These are phyloP conservation scores for Cheirogaleus medius DNA, from an alignment of 2,113 vertebrate genomes.

Conservation along the genomic window DNA sequence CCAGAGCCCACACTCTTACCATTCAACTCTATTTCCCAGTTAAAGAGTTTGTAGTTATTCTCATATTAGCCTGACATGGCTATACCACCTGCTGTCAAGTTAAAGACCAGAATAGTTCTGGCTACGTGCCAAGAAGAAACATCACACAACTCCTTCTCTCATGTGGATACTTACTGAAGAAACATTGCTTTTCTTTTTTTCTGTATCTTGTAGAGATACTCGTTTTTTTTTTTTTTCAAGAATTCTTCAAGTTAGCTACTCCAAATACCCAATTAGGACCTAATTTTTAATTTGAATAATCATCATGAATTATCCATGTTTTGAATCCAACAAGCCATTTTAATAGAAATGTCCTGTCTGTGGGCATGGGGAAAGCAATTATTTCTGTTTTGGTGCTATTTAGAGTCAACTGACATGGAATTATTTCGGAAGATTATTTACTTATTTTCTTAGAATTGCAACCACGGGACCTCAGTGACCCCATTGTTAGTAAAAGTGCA, in stretches of 20 bases:
- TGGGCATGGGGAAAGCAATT: not conserved
- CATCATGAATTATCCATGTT: not conserved
- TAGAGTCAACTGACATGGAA: not conserved
- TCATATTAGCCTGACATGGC: not conserved
- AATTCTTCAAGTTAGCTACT: constrained; percentile 10
- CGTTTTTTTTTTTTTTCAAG: not conserved
- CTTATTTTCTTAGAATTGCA: constrained; percentile 18
- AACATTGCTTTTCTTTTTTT: not conserved
- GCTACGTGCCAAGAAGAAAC: not conserved
- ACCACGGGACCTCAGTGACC: not conserved
- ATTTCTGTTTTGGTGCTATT: not conserved
- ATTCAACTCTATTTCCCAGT: not conserved
- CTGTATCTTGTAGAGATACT: not conserved
- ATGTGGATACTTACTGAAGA: not conserved
- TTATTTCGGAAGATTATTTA: not conserved
- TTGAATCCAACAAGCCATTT: constrained; percentile 50
- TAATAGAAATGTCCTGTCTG: not conserved
- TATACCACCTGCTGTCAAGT: not conserved
- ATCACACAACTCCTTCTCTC: not conserved
- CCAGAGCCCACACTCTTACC: not conserved
- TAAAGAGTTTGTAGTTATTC: not conserved
- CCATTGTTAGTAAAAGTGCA: not conserved
- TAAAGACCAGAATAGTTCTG: not conserved
- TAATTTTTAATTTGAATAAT: constrained; percentile 49
- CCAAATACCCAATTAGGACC: not conserved